Evolutionary conservation across 2,888 invertebrate species (phyloP), one percentile per base, ranked within the genome.

Genomic region (Meteorus colon): DNA sequence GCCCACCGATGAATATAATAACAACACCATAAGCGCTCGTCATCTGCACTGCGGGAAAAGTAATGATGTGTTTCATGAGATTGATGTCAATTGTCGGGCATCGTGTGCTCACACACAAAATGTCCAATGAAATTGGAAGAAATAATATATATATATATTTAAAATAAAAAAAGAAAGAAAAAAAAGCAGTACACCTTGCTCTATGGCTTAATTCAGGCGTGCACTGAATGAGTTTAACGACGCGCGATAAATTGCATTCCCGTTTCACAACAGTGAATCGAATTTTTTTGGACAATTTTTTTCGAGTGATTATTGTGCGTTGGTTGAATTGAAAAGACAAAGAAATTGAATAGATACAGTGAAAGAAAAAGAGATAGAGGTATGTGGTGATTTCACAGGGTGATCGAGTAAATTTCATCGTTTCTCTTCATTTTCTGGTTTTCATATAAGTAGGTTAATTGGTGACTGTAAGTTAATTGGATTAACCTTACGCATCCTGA

Each of bases 361-460:
- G 41, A 45, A 41, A 68, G 29, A 6, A 37, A 66, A 60, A n/a
- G 59, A 59, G 10, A 73, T 41, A 31, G n/a, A 63, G 29, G n/a
- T 29, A 19, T 19, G 19, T 37, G 12, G 8, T 41, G 12, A 41
- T 2, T 41, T 41, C 41, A 12, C 12, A 41, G 41, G 41, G 41
- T 12, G 12, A 41, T 41, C 8, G 2, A 12, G 41, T 10, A 12
- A 41, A 41, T 8, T 41, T 41, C 2, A 12, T 41, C 12, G 2
- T 19, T 24, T 55, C 19, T 19, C 10, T 55, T 24, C 8, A 8
- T 19, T 55, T 55, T 55, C 19, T 19, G 4, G 5, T 67, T 67
- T 73, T 10, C 59, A 48, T 41, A 24, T 37, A 37, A 62, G 66
- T 73, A 66, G 73, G 73, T 73, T 73, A 73, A 73, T 73, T 73